These are phyloP conservation scores for Saimiri boliviensis DNA, from an alignment of 2,113 vertebrate genomes.

Conservation along the genomic window DNA sequence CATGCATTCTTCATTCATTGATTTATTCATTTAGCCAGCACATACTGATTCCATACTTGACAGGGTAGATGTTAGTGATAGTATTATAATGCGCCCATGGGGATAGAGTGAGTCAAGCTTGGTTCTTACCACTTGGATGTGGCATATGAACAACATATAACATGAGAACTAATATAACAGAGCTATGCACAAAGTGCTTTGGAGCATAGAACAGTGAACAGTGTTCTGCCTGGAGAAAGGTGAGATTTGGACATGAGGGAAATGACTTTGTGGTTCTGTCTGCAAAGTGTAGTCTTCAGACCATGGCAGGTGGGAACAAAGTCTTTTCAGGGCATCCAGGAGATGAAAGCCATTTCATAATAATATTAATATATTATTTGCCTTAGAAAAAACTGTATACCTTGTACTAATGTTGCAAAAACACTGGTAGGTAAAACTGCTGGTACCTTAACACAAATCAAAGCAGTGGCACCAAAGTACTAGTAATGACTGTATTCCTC, in stretches of 20 bases:
- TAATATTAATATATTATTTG: background rate
- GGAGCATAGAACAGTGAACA: conserved; percentile 29
- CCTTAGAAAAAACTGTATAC: background rate
- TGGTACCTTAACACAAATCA: background rate
- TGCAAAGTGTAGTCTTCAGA: background rate
- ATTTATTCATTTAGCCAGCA: conserved; percentile 28
- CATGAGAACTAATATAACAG: conserved; percentile 21
- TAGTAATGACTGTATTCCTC: background rate
- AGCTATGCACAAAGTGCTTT: conserved; percentile 28
- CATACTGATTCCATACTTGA: conserved; percentile 34
- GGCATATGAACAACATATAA: conserved; percentile 40
- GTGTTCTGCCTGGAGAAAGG: background rate
- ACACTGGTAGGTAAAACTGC: background rate
- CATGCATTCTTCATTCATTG: background rate
- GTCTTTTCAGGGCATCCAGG: background rate
- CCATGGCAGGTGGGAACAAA: background rate
- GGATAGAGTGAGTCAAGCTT: conserved; percentile 42
- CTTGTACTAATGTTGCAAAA: background rate
- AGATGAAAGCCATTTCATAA: background rate
- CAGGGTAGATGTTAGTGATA: background rate
- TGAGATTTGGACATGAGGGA: background rate
- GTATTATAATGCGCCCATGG: background rate
- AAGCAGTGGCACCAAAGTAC: background rate
- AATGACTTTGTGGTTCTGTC: conserved; percentile 3
- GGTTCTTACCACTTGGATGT: conserved; percentile 46